phyloP scores from a whole-genome alignment of 1,140 invertebrate genomes.

The Dreissena rostriformis region DNA sequence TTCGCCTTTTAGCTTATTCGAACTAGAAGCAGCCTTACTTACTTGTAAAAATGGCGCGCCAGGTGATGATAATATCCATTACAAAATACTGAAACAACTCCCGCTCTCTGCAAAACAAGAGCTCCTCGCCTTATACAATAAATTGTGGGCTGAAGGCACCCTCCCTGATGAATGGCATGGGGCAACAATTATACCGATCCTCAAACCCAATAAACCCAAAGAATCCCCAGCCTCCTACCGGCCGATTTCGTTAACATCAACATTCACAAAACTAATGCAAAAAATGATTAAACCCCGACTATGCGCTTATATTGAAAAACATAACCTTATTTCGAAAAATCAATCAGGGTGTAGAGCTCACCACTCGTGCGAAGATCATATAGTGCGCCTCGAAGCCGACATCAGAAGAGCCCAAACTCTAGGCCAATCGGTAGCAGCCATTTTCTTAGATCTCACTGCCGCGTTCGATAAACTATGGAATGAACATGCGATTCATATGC shows the following conservation, averaged over 20 bases:
- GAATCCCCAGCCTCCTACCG: neutral
- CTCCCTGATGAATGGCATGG: neutral
- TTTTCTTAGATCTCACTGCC: slow-evolving; percentile 15
- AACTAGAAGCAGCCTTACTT: neutral
- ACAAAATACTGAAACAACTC: neutral
- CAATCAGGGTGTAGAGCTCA: slow-evolving; percentile 17
- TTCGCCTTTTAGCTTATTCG: neutral
- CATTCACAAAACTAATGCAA: slow-evolving; percentile 15
- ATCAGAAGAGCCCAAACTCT: neutral
- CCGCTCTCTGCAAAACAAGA: neutral
- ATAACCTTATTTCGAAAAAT: neutral
- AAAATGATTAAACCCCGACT: slow-evolving; percentile 19
- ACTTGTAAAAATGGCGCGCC: slow-evolving; percentile 8
- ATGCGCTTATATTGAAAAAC: neutral
- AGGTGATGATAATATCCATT: slow-evolving; percentile 1
- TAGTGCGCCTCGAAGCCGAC: neutral
- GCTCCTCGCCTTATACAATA: neutral
- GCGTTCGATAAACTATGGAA: slow-evolving; percentile 39
- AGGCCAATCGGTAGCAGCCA: neutral
- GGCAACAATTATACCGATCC: slow-evolving; percentile 9
- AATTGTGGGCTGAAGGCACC: slow-evolving; percentile 12
- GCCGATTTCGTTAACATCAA: slow-evolving; percentile 6
- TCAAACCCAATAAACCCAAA: slow-evolving; percentile 13
- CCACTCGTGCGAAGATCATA: slow-evolving; percentile 15
- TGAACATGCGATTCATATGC: neutral